phyloP scores from a whole-genome alignment of 2,113 vertebrate species.

The Hirundichthys speculiger region DNA sequence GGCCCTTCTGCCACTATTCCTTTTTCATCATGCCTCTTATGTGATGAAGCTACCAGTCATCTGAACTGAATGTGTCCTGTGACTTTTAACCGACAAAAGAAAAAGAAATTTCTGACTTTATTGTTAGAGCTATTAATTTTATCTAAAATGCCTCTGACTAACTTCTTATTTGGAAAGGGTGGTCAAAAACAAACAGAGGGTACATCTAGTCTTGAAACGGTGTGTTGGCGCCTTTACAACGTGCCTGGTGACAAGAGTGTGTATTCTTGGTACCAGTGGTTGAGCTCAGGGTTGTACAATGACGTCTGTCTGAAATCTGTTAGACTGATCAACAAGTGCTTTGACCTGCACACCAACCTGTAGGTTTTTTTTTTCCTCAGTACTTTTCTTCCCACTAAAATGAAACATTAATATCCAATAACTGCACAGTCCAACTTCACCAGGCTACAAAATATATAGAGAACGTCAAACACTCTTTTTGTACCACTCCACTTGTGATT shows the following conservation, averaged over 20 bases:
- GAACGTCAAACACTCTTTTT: constrained; percentile 31
- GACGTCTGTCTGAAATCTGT: background rate
- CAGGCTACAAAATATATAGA: constrained; percentile 2
- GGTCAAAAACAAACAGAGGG: no score
- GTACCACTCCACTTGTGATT: constrained; percentile 21
- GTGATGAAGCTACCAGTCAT: constrained; percentile 33
- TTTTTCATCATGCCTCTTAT: constrained; percentile 31
- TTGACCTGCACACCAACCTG: constrained; percentile 1
- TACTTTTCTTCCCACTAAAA: background rate
- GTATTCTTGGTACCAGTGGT: no score
- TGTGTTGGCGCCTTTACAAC: no score
- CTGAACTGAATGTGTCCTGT: constrained; percentile 14
- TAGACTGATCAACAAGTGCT: background rate
- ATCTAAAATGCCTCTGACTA: no score
- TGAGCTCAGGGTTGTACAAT: background rate
- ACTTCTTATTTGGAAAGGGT: no score
- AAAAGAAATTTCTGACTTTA: no score
- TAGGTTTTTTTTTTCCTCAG: no score
- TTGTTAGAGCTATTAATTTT: background rate
- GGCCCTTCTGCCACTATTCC: constrained; percentile 53
- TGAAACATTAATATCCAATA: constrained; percentile 5
- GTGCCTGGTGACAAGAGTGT: no score
- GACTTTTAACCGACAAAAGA: constrained; percentile 13
- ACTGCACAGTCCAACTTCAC: constrained; percentile 16
- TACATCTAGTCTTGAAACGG: no score